A percentile compares a stretch with the other conserved stretches of the same genome.
These are phyloP conservation scores for Protobothrops mucrosquamatus DNA, from an alignment of 2,113 vertebrate genomes.

Conservation along the genomic window DNA sequence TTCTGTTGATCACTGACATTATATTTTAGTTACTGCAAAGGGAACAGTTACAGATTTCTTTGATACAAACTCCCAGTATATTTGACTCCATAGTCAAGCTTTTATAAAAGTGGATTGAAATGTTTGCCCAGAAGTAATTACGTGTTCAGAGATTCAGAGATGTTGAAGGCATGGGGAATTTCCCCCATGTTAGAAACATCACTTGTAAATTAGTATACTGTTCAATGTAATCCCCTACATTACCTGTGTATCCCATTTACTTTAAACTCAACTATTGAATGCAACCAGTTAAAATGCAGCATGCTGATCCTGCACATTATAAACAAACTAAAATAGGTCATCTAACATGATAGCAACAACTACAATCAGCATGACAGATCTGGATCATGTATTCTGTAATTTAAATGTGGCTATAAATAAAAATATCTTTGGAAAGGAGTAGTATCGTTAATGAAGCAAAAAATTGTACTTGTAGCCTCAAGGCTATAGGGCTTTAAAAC, in stretches of 20 bases:
- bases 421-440: background rate
- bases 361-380: background rate
- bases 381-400: background rate
- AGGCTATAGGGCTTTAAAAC: background rate
- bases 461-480: background rate
- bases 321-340: conserved; percentile 1
- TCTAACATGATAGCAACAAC: background rate
- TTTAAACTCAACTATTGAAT: background rate
- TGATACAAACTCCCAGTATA: background rate
- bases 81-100: background rate
- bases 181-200: background rate
- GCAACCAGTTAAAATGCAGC: background rate
- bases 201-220: background rate
- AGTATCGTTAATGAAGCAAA: background rate
- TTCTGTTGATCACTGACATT: background rate
- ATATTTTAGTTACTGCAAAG: background rate
- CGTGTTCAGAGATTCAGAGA: background rate
- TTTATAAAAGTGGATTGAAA: background rate
- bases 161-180: background rate
- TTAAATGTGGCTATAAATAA: background rate
- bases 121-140: background rate
- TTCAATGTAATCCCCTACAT: background rate
- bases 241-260: background rate
- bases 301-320: background rate
- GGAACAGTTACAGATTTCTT: background rate